A percentile compares a stretch with the other conserved stretches of the same genome.
Conservation (phyloP, 2,113 vertebrate genomes). For the Pogonocichla stellata region DNA sequence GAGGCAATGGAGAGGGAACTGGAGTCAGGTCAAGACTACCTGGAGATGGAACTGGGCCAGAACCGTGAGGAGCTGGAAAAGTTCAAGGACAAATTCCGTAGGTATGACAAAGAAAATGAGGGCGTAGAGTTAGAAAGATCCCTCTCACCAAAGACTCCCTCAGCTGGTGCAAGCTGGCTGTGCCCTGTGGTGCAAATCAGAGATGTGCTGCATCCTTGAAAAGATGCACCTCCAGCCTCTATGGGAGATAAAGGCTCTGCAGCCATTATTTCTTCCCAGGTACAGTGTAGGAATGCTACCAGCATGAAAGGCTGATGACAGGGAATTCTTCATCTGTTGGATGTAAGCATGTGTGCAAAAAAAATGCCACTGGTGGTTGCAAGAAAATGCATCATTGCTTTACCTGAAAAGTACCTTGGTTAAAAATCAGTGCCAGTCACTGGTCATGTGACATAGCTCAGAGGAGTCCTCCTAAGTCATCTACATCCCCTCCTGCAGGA, state of each 20-base stretch:
- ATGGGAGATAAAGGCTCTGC: background rate
- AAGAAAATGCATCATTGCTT: background rate
- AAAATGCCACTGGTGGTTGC: background rate
- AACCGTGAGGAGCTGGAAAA: conserved; percentile 95
- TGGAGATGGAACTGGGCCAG: conserved; percentile 91
- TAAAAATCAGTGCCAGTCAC: background rate
- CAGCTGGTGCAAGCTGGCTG: background rate
- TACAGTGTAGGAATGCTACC: background rate
- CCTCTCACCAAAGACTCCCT: background rate
- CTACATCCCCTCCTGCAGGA: background rate
- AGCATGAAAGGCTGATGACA: background rate
- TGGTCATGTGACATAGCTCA: background rate
- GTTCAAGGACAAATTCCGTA: conserved; percentile 97
- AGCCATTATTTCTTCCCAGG: background rate
- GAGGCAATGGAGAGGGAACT: conserved; percentile 93
- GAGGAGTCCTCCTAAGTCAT: background rate
- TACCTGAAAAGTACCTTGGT: background rate
- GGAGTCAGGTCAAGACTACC: conserved; percentile 88
- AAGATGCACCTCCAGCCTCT: background rate
- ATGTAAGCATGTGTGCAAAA: background rate
- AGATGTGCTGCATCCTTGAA: background rate
- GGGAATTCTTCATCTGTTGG: background rate
- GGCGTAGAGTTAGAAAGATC: background rate
- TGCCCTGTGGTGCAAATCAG: background rate
- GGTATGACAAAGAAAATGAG: conserved; percentile 66